These are phyloP conservation scores for Oligia strigilis DNA, from an alignment of 2,888 invertebrate species.

Conservation along the genomic window DNA sequence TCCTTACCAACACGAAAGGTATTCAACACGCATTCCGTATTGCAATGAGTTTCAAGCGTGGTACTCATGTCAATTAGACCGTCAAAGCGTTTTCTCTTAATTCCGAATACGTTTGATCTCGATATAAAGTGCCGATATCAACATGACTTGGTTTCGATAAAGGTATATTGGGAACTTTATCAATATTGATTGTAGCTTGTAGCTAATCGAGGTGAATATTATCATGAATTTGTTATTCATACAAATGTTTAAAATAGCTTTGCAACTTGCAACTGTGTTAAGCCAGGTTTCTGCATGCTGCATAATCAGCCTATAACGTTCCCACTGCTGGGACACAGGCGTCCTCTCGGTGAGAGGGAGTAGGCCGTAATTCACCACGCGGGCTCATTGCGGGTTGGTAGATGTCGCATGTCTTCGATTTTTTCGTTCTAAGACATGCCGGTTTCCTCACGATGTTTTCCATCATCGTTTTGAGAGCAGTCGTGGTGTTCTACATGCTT, in stretches of 20 bases:
- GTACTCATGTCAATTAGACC: constrained; percentile 40
- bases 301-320: neutral
- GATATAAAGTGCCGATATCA: constrained; percentile 27
- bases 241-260: neutral
- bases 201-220: neutral
- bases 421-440: neutral
- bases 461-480: neutral
- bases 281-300: neutral
- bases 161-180: constrained; percentile 12
- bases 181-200: constrained; percentile 6
- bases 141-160: constrained; percentile 19
- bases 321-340: too few relatives aligned
- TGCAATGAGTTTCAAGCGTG: constrained; percentile 40
- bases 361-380: neutral
- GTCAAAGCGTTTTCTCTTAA: constrained; percentile 48
- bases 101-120: constrained; percentile 46
- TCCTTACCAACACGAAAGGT: constrained; percentile 17
- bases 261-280: neutral
- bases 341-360: neutral
- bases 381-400: neutral
- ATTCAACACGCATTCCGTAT: constrained; percentile 45
- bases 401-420: neutral
- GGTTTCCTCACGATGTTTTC: neutral
- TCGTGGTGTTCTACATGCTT: neutral
- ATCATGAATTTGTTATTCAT: neutral